phyloP scores from a whole-genome alignment of 2,113 vertebrate genomes.

The Phrynocephalus versicolor region DNA sequence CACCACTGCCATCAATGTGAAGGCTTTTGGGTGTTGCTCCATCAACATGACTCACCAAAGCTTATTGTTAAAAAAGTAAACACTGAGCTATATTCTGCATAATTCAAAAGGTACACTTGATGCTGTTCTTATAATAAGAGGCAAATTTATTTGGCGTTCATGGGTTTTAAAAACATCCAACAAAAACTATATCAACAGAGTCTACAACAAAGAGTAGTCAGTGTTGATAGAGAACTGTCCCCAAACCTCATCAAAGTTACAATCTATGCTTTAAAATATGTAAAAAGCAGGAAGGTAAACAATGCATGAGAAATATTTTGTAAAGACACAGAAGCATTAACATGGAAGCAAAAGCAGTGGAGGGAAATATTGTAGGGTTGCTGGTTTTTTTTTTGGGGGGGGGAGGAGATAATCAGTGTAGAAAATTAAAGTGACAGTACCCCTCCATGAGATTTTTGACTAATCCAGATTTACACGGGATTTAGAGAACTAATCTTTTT shows the following conservation, averaged over 20 bases:
- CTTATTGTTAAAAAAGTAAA: slow-evolving; percentile 17
- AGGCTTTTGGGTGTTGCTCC: background rate
- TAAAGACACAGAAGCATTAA: slow-evolving; percentile 39
- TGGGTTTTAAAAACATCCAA: background rate
- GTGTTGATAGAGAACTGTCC: background rate
- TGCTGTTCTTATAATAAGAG: background rate
- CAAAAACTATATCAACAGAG: background rate
- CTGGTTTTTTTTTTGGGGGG: too few relatives aligned
- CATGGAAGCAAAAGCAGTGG: slow-evolving; percentile 11
- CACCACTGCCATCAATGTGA: background rate
- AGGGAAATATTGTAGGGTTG: slow-evolving; percentile 9
- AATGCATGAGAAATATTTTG: slow-evolving; percentile 26
- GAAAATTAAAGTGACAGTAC: slow-evolving; percentile 38
- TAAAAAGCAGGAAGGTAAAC: background rate
- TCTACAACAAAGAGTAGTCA: background rate
- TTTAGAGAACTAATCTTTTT: slow-evolving; percentile 19
- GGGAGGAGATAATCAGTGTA: background rate
- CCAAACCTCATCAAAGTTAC: background rate
- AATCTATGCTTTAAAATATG: background rate
- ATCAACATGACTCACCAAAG: background rate
- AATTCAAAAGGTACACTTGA: background rate
- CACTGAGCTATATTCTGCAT: slow-evolving; percentile 2
- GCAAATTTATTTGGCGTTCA: background rate
- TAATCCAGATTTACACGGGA: slow-evolving; percentile 13
- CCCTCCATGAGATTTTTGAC: slow-evolving; percentile 30